Evolutionary conservation across 2,888 invertebrate species (phyloP).

Genomic region (Omphaloscelis lunosa): DNA sequence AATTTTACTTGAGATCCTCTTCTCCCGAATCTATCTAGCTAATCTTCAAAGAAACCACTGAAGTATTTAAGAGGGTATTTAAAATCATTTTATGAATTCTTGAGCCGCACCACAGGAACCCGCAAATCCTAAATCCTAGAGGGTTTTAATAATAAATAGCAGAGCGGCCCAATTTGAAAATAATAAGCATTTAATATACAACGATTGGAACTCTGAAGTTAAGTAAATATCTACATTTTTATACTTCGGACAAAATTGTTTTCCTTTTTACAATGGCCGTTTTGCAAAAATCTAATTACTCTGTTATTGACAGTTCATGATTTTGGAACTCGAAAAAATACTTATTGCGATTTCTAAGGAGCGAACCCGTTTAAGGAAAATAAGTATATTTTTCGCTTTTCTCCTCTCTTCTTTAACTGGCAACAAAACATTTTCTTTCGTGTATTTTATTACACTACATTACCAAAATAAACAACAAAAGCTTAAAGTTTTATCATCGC

Average conservation of each 20-base stretch:
- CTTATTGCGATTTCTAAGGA: constrained; percentile 7
- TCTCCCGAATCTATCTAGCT: constrained; percentile 70
- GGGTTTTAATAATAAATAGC: constrained; percentile 77
- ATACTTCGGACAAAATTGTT: constrained; percentile 37
- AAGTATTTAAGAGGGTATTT: constrained; percentile 79
- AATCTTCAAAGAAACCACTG: constrained; percentile 77
- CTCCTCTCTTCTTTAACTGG: not conserved
- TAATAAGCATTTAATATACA: constrained; percentile 64
- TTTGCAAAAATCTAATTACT: constrained; percentile 53
- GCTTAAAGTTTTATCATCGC: constrained; percentile 28
- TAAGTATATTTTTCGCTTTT: not conserved
- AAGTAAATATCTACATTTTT: constrained; percentile 50
- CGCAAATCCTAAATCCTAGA: constrained; percentile 70
- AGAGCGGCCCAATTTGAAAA: constrained; percentile 65
- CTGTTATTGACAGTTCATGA: constrained; percentile 55
- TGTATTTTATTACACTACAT: not conserved
- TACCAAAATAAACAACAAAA: constrained; percentile 7
- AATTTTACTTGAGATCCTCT: constrained; percentile 66
- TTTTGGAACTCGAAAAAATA: constrained; percentile 24
- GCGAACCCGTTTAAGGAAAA: constrained; percentile 6
- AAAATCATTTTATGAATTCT: constrained; percentile 78
- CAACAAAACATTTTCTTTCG: not conserved
- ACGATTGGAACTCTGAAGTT: constrained; percentile 52
- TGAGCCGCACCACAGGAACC: constrained; percentile 64
- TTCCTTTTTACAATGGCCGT: constrained; percentile 38